Conservation (phyloP, 2,113 vertebrate species). For the Prinia subflava region DNA sequence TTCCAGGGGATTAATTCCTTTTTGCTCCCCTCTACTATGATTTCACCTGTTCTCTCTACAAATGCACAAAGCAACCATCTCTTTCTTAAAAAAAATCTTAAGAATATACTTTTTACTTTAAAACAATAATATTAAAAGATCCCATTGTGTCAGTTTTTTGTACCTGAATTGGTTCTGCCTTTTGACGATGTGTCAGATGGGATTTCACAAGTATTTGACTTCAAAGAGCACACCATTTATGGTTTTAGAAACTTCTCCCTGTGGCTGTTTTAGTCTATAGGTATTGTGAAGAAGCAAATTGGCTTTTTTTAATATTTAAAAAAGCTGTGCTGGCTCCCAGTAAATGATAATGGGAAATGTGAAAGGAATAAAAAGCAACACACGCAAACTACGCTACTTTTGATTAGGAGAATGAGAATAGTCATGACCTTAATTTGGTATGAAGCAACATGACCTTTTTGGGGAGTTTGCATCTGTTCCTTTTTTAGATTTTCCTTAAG, state of each 20-base stretch:
- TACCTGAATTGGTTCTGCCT: not conserved
- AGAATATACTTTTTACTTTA: not conserved
- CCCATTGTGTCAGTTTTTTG: not conserved
- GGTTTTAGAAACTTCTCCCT: not conserved
- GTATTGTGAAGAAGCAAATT: not conserved
- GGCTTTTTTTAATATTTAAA: not conserved
- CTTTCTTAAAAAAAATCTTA: not conserved
- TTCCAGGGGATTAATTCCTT: not conserved
- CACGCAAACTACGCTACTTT: not conserved
- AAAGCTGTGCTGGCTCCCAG: not conserved
- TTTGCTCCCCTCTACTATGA: not conserved
- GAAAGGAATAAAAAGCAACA: not conserved
- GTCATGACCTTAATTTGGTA: not conserved
- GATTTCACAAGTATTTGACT: conserved; percentile 18
- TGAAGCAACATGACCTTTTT: not conserved
- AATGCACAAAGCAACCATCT: not conserved
- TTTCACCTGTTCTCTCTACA: not conserved
- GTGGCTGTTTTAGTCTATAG: not conserved
- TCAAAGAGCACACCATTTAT: not conserved
- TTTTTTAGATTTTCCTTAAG: not conserved
- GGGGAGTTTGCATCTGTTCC: not conserved
- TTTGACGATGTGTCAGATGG: not conserved
- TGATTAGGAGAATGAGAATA: not conserved
- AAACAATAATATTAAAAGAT: not conserved
- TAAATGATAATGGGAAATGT: not conserved